phyloP scores from a whole-genome alignment of 2,113 vertebrate species.

The Trochalopteron elliotii region DNA sequence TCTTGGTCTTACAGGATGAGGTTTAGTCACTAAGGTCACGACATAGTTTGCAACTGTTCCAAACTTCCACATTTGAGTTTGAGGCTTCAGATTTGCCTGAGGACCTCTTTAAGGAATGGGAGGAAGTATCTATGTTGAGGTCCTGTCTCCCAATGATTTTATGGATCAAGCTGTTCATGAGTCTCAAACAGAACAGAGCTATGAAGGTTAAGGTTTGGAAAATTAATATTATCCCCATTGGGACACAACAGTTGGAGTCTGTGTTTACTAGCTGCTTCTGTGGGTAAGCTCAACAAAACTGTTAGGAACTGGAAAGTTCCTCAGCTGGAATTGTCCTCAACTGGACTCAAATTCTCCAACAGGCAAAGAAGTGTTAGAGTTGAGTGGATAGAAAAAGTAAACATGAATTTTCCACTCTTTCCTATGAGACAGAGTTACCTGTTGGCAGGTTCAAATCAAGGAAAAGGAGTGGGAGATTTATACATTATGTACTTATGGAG shows the following conservation, averaged over 20 bases:
- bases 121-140: background rate
- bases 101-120: background rate
- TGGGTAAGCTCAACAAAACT: background rate
- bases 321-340: background rate
- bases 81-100: background rate
- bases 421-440: background rate
- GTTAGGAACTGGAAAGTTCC: background rate
- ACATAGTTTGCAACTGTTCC: background rate
- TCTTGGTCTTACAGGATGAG: background rate
- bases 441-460: background rate
- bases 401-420: background rate
- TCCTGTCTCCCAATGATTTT: background rate
- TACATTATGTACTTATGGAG: background rate
- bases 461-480: background rate
- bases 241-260: background rate
- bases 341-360: background rate
- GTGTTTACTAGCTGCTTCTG: background rate
- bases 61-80: background rate
- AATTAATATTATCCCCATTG: background rate
- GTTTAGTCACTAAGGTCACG: background rate
- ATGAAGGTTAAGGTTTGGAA: background rate
- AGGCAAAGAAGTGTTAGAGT: background rate
- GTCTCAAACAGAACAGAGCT: background rate
- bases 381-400: background rate
- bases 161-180: background rate